Base-by-base conservation (phyloP, 1,140 invertebrate genomes). In the Cotesia chilonis region DNA sequence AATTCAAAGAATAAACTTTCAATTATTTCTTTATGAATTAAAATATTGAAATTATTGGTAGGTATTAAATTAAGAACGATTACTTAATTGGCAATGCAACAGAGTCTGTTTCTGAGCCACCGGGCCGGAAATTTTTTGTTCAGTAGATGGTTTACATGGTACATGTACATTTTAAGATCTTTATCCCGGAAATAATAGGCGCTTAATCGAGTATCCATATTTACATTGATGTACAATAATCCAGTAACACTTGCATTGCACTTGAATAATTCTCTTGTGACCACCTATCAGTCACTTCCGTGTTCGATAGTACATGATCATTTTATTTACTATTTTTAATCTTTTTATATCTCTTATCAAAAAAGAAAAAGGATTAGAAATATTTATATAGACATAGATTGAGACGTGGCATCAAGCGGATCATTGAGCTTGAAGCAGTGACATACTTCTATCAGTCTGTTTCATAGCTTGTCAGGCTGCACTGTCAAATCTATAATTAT, bases 181-280 rank as follows among this genome's bases (percentile, higher is more conserved):
- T 60, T 72, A 72, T 72, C 60, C 70, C 63, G 70, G 54, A 72
- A 66, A 66, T 72, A 72, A 72, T 72, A 59, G 64, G 70, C 63
- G 47, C 17, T 72, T 72, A 72, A 67, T 72, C 70, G 64, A 59
- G 37, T 65, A 72, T 72, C 7, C 54, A 37, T 63, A 55, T 68
- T 68, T 54, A 65, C 61, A 71, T 71, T 71, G 69, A 64, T 65
- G 69, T 64, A 47, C 41, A 47, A 47, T 47, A 47, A 47, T 47
- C 41, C 10, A 47, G 41, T 47, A 47, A 47, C 41, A 47, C 41
- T 28, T 28, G 28, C 41, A 52, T 36, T 70, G 14, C 17, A 64
- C 61, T 35, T 64, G 10, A 54, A 35, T 55, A 63, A 71, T 7
- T 20, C 20, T 59, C 57, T 59, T 59, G 57, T 59, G 17, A 9